Percentiles rank a stretch among this genome's conserved stretches.
These are phyloP conservation scores for Drosophila athabasca DNA, from an alignment of 1,140 invertebrate species.

Conservation along the genomic window DNA sequence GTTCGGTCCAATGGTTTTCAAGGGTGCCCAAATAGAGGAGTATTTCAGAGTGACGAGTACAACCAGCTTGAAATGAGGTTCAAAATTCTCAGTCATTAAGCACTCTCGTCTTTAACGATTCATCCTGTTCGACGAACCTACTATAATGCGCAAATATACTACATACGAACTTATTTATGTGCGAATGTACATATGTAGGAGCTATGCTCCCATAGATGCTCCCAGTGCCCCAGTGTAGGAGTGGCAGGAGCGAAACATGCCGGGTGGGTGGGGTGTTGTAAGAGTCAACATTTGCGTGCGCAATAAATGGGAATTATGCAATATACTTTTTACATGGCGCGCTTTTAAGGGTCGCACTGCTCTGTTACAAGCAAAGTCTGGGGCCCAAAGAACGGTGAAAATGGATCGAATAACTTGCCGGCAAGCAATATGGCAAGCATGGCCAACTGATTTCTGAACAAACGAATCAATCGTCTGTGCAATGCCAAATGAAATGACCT, in stretches of 20 bases:
- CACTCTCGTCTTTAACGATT: no score
- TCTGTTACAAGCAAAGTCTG: conserved; percentile 36
- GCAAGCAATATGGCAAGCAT: conserved; percentile 10
- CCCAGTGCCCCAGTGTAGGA: no score
- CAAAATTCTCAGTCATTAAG: no score
- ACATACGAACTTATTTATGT: no score
- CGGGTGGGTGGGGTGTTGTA: no score
- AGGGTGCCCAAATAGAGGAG: background rate
- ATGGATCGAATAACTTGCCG: conserved; percentile 51
- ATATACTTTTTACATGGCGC: conserved; percentile 37
- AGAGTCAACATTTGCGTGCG: conserved; percentile 45
- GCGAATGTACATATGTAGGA: no score
- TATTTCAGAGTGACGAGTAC: conserved; percentile 22
- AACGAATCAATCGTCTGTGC: conserved; percentile 34
- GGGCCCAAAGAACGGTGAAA: conserved; percentile 31
- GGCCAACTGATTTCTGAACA: conserved; percentile 12
- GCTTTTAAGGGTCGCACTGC: conserved; percentile 26
- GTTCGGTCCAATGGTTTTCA: background rate
- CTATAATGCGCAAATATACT: no score
- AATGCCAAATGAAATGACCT: conserved; percentile 6
- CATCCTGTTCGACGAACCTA: no score
- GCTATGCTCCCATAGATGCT: no score
- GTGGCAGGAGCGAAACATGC: no score
- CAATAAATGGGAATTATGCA: conserved; percentile 54
- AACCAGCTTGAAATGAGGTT: no score